Conservation (phyloP, 2,113 vertebrate genomes). For the Gorsachius goisagi region DNA sequence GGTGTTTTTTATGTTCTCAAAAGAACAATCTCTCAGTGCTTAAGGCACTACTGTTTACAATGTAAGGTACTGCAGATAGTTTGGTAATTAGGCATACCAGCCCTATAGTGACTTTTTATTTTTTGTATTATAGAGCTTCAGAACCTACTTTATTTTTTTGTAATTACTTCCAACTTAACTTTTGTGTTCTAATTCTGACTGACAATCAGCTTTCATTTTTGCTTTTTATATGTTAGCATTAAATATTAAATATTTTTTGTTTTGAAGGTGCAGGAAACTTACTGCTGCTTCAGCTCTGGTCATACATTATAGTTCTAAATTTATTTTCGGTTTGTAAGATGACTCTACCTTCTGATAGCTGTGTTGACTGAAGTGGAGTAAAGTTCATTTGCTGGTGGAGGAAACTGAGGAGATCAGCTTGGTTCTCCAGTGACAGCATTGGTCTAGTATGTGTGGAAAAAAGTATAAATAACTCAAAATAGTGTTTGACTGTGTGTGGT, state of each 20-base stretch:
- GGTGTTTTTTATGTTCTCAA: background rate
- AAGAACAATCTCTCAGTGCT: background rate
- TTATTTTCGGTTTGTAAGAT: constrained; percentile 31
- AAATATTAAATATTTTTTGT: background rate
- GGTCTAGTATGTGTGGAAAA: background rate
- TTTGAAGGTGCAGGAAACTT: background rate
- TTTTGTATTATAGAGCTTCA: background rate
- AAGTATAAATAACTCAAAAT: background rate
- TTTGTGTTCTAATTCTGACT: background rate
- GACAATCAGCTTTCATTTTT: background rate
- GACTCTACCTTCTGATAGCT: background rate
- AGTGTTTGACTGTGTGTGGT: background rate
- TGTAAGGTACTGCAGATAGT: background rate
- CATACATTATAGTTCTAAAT: background rate
- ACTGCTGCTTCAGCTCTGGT: background rate
- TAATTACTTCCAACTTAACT: background rate
- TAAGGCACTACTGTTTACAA: background rate
- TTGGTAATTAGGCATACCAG: background rate
- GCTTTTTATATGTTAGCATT: background rate
- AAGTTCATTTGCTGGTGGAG: background rate
- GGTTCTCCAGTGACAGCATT: background rate
- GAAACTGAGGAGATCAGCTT: background rate
- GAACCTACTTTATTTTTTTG: background rate
- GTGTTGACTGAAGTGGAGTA: background rate
- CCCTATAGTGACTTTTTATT: background rate